A percentile compares a stretch with the other conserved stretches of the same genome.
Evolutionary conservation across 2,888 invertebrate species (phyloP).

Genomic region (Teleiodes luculella): DNA sequence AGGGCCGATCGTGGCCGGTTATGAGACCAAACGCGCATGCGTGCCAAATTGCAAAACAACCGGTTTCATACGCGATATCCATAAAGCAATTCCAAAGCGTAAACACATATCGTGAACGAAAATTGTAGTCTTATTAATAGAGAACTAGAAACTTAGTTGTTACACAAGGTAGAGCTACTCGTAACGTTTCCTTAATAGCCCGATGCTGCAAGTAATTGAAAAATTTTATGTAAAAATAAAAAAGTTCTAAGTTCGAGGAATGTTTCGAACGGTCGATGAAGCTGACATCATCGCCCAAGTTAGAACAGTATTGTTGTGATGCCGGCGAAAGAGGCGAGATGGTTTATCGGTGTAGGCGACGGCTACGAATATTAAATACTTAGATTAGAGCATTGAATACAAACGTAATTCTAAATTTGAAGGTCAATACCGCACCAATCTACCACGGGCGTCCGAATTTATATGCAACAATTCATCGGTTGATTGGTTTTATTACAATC

Average conservation of each 20-base stretch:
- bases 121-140: constrained; percentile 29
- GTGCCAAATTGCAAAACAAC: constrained; percentile 62
- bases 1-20: constrained; percentile 40
- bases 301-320: constrained; percentile 64
- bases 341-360: constrained; percentile 58
- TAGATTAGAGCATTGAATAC: constrained; percentile 27
- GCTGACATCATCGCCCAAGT: constrained; percentile 75
- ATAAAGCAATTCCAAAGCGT: constrained; percentile 51
- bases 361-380: constrained; percentile 57
- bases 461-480: constrained; percentile 51
- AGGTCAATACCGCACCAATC: too few relatives aligned
- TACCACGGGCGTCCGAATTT: constrained; percentile 51
- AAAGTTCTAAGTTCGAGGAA: constrained; percentile 55
- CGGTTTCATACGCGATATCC: constrained; percentile 47
- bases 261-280: constrained; percentile 54
- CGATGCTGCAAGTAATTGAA: constrained; percentile 33
- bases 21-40: constrained; percentile 49
- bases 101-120: constrained; percentile 37
- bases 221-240: constrained; percentile 31
- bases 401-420: constrained; percentile 34
- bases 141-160: constrained; percentile 29
- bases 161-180: constrained; percentile 27
- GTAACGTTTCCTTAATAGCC: constrained; percentile 27
- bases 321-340: constrained; percentile 60
- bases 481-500: constrained; percentile 56